Percentiles rank a stretch among this genome's conserved stretches.
Conservation (phyloP, 2,113 vertebrate genomes). For the Cavia aperea region DNA sequence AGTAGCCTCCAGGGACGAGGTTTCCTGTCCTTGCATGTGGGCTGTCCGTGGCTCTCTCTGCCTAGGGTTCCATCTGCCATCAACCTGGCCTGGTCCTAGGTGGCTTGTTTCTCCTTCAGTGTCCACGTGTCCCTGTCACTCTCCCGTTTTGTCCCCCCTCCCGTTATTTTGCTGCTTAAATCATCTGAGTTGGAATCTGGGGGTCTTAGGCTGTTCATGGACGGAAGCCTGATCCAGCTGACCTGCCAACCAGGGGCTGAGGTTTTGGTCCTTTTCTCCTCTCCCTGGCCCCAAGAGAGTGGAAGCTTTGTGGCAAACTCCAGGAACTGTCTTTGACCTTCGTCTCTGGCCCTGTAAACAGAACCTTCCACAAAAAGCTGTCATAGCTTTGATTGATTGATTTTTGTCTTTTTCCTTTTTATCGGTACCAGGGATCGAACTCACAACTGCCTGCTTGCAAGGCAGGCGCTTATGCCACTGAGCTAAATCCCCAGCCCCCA, state of each 20-base stretch:
- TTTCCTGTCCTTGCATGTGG: conserved; percentile 33
- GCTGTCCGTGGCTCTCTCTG: conserved; percentile 26
- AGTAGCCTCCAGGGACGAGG: conserved; percentile 29
- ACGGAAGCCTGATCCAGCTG: conserved; percentile 54
- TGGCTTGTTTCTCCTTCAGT: conserved; percentile 38
- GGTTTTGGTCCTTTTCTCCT: conserved; percentile 65
- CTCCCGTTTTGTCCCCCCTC: conserved; percentile 47
- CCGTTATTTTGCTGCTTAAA: conserved; percentile 57
- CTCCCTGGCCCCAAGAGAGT: conserved; percentile 73
- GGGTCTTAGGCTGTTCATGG: conserved; percentile 63
- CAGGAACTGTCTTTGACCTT: conserved; percentile 74
- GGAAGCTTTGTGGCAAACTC: conserved; percentile 85
- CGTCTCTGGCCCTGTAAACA: background rate
- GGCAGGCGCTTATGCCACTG: no score
- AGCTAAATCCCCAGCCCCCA: no score
- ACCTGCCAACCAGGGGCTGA: conserved; percentile 59
- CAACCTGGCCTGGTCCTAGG: conserved; percentile 45
- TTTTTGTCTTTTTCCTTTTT: no score
- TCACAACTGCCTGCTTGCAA: no score
- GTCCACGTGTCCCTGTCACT: conserved; percentile 50
- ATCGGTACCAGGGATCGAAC: no score
- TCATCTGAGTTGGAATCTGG: conserved; percentile 1
- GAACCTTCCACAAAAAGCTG: background rate
- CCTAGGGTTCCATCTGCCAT: conserved; percentile 45
- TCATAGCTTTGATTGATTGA: no score